Conservation (phyloP, 2,888 invertebrate genomes). For the Toxonevra muliebris region DNA sequence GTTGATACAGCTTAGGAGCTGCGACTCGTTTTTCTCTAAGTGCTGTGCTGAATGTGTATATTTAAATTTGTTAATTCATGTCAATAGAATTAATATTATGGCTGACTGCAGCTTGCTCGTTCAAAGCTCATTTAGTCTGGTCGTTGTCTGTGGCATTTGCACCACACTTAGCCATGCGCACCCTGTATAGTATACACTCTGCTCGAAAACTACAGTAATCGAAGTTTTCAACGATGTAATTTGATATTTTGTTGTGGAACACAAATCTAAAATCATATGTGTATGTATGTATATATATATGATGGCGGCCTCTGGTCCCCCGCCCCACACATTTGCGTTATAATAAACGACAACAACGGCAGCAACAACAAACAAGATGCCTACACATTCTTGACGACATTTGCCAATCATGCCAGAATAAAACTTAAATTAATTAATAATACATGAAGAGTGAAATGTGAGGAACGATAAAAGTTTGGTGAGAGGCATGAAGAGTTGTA, state of each 20-base stretch:
- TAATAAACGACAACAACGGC: slow-evolving; percentile 5
- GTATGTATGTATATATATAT: slow-evolving; percentile 31
- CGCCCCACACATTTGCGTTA: too few species aligned
- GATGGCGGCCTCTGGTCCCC: background rate
- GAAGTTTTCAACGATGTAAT: slow-evolving; percentile 51
- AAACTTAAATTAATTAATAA: slow-evolving; percentile 25
- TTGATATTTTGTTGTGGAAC: slow-evolving; percentile 52
- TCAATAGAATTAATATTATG: slow-evolving; percentile 59
- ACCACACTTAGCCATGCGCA: slow-evolving; percentile 11
- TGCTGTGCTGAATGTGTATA: too few species aligned
- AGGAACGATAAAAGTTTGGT: background rate
- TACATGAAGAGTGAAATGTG: slow-evolving; percentile 3
- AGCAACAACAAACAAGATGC: slow-evolving; percentile 22
- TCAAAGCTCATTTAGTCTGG: slow-evolving; percentile 55
- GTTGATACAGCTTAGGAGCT: too few species aligned
- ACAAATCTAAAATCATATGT: slow-evolving; percentile 53
- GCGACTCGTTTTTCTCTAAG: too few species aligned
- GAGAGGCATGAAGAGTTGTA: background rate
- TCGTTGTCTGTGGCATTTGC: slow-evolving; percentile 23
- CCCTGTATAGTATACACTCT: background rate
- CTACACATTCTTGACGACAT: slow-evolving; percentile 31
- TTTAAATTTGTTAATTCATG: slow-evolving; percentile 28
- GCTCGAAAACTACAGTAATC: slow-evolving; percentile 14
- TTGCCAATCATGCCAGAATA: slow-evolving; percentile 33
- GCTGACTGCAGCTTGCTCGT: slow-evolving; percentile 59